phyloP scores from a whole-genome alignment of 2,113 vertebrate species.

The Gasterosteus nipponicus region DNA sequence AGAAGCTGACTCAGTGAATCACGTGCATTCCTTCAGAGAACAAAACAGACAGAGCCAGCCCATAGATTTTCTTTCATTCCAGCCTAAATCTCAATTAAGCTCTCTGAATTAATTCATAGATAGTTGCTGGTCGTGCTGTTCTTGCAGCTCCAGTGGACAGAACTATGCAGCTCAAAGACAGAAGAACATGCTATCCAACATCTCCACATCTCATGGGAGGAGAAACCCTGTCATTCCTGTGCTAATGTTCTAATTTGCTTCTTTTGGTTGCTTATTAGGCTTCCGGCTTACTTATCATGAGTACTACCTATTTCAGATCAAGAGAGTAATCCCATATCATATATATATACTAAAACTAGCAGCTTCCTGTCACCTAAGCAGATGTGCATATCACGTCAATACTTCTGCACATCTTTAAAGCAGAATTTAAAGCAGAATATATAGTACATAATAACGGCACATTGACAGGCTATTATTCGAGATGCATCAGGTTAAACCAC shows the following conservation, averaged over 20 bases:
- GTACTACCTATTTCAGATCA: background rate
- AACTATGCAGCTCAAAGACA: conserved; percentile 12
- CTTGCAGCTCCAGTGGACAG: conserved; percentile 8
- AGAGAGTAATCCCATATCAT: background rate
- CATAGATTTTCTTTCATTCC: background rate
- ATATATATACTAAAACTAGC: background rate
- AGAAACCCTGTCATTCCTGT: background rate
- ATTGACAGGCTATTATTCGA: background rate
- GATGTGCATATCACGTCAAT: background rate
- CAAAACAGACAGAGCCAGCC: background rate
- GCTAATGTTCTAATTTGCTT: background rate
- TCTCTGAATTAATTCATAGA: background rate
- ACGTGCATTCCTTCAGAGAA: conserved; percentile 2
- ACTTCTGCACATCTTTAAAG: background rate
- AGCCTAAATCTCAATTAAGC: background rate
- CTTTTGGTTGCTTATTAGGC: background rate
- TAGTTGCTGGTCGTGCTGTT: background rate
- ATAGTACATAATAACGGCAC: background rate
- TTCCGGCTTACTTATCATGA: background rate
- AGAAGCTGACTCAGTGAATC: conserved; percentile 23
- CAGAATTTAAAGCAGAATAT: background rate
- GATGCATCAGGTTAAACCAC: conserved; percentile 2
- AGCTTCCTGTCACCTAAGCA: background rate
- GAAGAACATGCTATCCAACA: conserved; percentile 32
- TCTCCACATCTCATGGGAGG: conserved; percentile 14